Evolutionary conservation across 1,140 invertebrate species (phyloP).

Genomic region (Globodera ellingtonae): DNA sequence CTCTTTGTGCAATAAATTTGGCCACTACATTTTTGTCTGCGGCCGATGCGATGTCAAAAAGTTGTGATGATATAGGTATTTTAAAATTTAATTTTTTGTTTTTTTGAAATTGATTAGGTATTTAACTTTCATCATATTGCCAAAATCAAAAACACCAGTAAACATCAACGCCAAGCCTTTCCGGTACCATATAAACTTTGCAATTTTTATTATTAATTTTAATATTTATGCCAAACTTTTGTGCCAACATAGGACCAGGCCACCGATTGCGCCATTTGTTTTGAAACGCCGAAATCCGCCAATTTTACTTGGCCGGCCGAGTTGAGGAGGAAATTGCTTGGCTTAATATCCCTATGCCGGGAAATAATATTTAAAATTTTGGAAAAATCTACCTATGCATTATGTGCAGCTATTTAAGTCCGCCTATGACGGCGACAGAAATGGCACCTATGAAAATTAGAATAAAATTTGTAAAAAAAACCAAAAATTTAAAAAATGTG

Average conservation of each 20-base stretch:
- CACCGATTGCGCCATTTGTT: slow-evolving; percentile 67
- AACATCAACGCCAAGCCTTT: slow-evolving; percentile 53
- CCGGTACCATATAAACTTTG: slow-evolving; percentile 68
- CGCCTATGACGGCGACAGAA: slow-evolving; percentile 65
- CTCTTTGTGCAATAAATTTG: slow-evolving; percentile 18
- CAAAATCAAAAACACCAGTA: slow-evolving; percentile 29
- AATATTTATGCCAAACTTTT: slow-evolving; percentile 51
- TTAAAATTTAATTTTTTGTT: neutral
- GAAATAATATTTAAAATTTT: slow-evolving; percentile 21
- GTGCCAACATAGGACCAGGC: slow-evolving; percentile 68
- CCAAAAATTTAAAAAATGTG: no score
- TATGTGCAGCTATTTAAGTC: slow-evolving; percentile 67
- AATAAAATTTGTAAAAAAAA: no score
- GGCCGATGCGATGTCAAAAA: slow-evolving; percentile 22
- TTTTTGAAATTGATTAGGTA: neutral
- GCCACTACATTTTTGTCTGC: slow-evolving; percentile 8
- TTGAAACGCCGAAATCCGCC: slow-evolving; percentile 68
- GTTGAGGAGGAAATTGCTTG: slow-evolving; percentile 68
- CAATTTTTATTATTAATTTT: neutral
- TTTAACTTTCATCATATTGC: neutral
- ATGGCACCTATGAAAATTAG: slow-evolving; percentile 49
- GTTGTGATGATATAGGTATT: neutral
- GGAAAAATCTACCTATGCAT: slow-evolving; percentile 66
- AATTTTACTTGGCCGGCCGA: slow-evolving; percentile 67
- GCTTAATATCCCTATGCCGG: slow-evolving; percentile 66